A percentile compares a stretch with the other conserved stretches of the same genome.
phyloP scores from a whole-genome alignment of 2,888 invertebrate genomes.

The Cerastis leucographa region DNA sequence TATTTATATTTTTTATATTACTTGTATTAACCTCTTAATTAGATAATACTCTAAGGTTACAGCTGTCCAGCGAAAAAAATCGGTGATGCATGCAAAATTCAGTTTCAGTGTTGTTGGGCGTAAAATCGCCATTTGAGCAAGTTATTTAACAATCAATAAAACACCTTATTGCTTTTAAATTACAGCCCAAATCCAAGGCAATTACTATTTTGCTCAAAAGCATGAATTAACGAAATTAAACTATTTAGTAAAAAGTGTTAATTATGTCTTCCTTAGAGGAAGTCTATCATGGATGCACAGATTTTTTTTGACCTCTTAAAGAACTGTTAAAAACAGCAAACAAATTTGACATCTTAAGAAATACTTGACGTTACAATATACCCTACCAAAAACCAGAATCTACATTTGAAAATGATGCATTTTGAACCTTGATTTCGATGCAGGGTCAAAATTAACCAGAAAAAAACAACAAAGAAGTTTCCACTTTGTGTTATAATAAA shows the following conservation, averaged over 20 bases:
- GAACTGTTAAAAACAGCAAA: background rate
- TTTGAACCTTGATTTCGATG: background rate
- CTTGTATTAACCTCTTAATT: background rate
- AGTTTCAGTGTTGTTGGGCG: conserved; percentile 42
- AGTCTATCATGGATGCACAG: conserved; percentile 23
- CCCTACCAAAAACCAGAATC: background rate
- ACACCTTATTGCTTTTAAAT: background rate
- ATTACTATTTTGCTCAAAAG: conserved; percentile 24
- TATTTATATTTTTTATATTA: no score
- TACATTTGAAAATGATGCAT: background rate
- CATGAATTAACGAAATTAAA: conserved; percentile 40
- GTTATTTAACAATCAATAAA: conserved; percentile 15
- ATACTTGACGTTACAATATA: background rate
- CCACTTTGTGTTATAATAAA: background rate
- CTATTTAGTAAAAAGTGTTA: conserved; percentile 39
- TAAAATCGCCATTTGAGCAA: conserved; percentile 43
- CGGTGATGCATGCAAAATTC: conserved; percentile 51
- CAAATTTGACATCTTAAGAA: background rate
- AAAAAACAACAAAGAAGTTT: background rate
- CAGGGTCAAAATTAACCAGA: background rate
- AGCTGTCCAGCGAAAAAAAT: conserved; percentile 25
- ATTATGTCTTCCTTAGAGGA: conserved; percentile 42
- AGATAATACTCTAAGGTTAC: conserved; percentile 28
- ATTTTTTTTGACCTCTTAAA: conserved; percentile 4
- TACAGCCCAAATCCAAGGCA: conserved; percentile 13